Evolutionary conservation across 2,113 vertebrate species (phyloP).

Genomic region (Onychorhynchus coronatus): DNA sequence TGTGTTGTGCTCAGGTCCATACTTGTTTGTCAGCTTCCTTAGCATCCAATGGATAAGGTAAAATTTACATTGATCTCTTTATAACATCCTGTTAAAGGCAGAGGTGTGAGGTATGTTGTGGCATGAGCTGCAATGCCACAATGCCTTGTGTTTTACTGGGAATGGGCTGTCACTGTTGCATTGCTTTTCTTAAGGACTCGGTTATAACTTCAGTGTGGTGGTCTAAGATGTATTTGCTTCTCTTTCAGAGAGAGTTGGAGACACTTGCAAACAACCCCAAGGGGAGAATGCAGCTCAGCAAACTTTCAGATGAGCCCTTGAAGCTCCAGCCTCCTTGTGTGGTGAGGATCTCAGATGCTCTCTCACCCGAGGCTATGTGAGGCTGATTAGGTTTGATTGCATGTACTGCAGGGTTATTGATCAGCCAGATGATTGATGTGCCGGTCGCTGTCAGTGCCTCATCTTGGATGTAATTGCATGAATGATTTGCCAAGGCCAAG

Average conservation of each 20-base stretch:
- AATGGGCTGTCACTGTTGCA: neutral
- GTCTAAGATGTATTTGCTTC: neutral
- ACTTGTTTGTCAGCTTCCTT: neutral
- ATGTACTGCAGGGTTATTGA: constrained; percentile 67
- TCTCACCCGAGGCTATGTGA: constrained; percentile 19
- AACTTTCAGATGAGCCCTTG: neutral
- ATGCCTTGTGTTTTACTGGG: neutral
- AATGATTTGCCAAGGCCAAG: constrained; percentile 70
- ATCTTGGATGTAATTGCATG: constrained; percentile 70
- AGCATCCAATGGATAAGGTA: neutral
- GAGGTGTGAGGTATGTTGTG: neutral
- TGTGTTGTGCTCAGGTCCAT: neutral
- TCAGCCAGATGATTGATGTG: constrained; percentile 65
- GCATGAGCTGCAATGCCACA: neutral
- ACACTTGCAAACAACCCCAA: neutral
- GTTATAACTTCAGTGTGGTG: neutral
- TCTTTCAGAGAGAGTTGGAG: neutral
- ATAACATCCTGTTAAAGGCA: neutral
- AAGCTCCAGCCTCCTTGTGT: neutral
- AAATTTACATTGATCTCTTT: neutral
- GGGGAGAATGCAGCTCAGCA: neutral
- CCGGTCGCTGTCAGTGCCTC: constrained; percentile 58
- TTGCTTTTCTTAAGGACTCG: neutral
- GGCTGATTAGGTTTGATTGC: constrained; percentile 70
- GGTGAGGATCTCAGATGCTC: constrained; percentile 20